Evolutionary conservation across 2,797 vertebrate species (phyloP), one percentile per base, ranked within the genome.

Genomic region (Dicrostonyx torquatus): DNA sequence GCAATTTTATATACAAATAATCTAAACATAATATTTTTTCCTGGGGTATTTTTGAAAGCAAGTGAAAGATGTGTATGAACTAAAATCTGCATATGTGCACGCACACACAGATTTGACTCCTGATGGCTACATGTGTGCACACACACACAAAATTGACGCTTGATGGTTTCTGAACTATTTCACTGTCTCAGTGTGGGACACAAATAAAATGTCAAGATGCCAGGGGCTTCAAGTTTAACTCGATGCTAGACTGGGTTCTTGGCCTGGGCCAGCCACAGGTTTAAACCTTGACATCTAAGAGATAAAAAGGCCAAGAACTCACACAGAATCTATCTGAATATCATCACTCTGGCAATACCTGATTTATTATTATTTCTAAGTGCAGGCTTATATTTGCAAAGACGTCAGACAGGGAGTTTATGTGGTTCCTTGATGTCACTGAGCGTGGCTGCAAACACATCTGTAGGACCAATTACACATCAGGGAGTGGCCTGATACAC

Each of bases 121-220:
- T 55, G 53, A 55, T 55, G 53, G 53, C 12, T 86, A 50, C 22
- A 50, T 8, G 0, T 3, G 14, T 29, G 29, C 2, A 34, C 2
- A 34, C 13, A 79, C 17, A 73, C 10, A 79, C 17, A 73, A 26
- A 2, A 22, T 48, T n/a, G 50, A 58, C 0, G 29, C 11, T 9
- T 34, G 60, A 8, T 1, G 1, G 13, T 48, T 79, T 89, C 29
- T 2, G 18, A 1, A 64, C 29, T 53, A 2, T 40, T 89, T 85
- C 37, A 20, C 62, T 75, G 22, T 72, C 93, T 89, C 87, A 68
- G 58, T 79, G 83, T 85, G 83, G 86, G 70, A 34, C 34, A 75
- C 5, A 73, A 37, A 45, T 70, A 58, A 94, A 43, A 86, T 48
- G 24, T 13, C 31, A 70, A 26, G 1, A 31, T 58, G 11, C 29